phyloP scores from a whole-genome alignment of 2,888 invertebrate genomes.

The Chrysina gloriosa region DNA sequence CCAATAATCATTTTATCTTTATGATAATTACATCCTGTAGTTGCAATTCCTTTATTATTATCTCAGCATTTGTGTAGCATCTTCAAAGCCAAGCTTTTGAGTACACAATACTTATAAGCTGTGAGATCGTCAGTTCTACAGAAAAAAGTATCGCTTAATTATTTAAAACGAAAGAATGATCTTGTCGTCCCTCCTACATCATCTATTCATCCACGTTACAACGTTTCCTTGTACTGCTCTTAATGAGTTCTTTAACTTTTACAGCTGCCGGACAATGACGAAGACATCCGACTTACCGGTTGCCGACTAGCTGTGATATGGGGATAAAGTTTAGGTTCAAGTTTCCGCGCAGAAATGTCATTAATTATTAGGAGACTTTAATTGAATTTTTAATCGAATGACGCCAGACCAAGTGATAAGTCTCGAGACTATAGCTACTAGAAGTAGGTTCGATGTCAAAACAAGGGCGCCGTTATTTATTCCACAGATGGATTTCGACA shows the following conservation, averaged over 20 bases:
- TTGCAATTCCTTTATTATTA: no score
- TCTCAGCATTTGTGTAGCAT: no score
- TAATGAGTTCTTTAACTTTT: constrained; percentile 23
- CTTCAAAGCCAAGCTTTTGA: no score
- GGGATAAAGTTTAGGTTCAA: constrained; percentile 28
- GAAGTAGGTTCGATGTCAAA: constrained; percentile 7
- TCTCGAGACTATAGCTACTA: neutral
- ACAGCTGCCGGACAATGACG: constrained; percentile 1
- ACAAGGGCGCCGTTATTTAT: constrained; percentile 23
- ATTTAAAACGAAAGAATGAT: neutral
- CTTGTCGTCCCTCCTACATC: constrained; percentile 1
- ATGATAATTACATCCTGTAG: no score
- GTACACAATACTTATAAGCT: no score
- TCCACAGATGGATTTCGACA: constrained; percentile 18
- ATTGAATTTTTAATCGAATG: constrained; percentile 37
- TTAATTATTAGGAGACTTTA: constrained; percentile 35
- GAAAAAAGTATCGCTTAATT: neutral
- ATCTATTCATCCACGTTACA: neutral
- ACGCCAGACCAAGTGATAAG: constrained; percentile 20
- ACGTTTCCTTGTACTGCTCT: neutral
- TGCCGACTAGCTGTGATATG: neutral
- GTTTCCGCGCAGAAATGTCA: constrained; percentile 24
- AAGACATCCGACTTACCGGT: neutral
- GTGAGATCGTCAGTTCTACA: no score
- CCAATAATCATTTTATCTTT: no score